These are phyloP conservation scores for Tolypeutes matacus DNA, from an alignment of 2,797 vertebrate genomes.

Conservation along the genomic window DNA sequence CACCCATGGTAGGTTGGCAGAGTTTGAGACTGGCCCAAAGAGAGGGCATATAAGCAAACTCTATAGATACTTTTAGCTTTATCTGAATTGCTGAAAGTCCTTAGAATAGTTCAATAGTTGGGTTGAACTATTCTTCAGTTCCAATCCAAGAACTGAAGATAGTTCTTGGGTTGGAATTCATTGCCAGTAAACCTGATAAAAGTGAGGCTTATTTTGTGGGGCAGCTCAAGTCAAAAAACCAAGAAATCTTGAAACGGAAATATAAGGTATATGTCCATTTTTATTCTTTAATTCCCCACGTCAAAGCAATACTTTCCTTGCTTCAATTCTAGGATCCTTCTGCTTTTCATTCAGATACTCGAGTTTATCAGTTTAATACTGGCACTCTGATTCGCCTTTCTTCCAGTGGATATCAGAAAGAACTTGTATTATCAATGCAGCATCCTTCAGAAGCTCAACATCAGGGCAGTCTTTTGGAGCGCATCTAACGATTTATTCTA, in stretches of 20 bases:
- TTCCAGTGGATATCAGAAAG: constrained; percentile 97
- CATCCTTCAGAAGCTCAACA: constrained; percentile 91
- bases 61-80: constrained; percentile 99
- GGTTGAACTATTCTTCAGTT: too few relatives aligned
- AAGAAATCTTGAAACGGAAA: constrained; percentile 97
- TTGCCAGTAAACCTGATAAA: constrained; percentile 97
- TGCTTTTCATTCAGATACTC: constrained; percentile 97
- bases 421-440: constrained; percentile 96
- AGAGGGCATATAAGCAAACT: constrained; percentile 92
- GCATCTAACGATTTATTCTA: constrained; percentile 95
- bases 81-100: constrained; percentile 96
- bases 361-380: constrained; percentile 97
- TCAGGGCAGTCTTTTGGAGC: constrained; percentile 95
- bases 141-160: too few relatives aligned
- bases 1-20: constrained; percentile 97
- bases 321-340: constrained; percentile 92
- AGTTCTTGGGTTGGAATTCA: constrained; percentile 95
- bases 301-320: constrained; percentile 96
- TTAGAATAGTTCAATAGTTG: too few relatives aligned
- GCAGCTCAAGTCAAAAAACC: constrained; percentile 97
- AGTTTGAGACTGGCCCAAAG: constrained; percentile 93
- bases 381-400: constrained; percentile 98
- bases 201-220: constrained; percentile 93
- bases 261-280: constrained; percentile 96
- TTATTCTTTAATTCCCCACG: constrained; percentile 97